Base-by-base conservation (phyloP, 2,797 vertebrate species). In the Acrossocheilus wenchowensis region DNA sequence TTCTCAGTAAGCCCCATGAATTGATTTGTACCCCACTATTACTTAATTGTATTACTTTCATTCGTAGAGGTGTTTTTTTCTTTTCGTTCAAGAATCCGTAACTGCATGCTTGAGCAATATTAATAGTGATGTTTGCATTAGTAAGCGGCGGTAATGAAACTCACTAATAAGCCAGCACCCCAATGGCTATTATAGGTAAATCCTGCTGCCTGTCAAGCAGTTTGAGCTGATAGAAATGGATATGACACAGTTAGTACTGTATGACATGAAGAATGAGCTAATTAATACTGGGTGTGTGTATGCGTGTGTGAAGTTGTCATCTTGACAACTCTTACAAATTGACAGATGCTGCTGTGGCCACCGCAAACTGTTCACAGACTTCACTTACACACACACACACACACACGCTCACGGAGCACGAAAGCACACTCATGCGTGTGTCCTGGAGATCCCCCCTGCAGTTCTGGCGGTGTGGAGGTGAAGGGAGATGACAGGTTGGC, bases 381-480 rank as follows among this genome's bases (percentile, higher is more conserved):
- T 82, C 3, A 21, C 50, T 15, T 14, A 78, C 60, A 69, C 57
- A 43, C 9, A 41, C 57, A 41, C 57, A 54, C 75, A 57, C 77
- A 78, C 48, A 6, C 43, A 45, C 9, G 5, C 19, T n/a, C 19
- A 5, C 3, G 1, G 39, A 77, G 30, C n/a, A 50, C 7, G 14
- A 23, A 87, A 43, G 68, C 75, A 78, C 5, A 1, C 68, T 19
- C 1, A 4, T 19, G 7, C 36, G 34, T 26, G 50, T 5, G 1
- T 17, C 72, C 72, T 82, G 77, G 57, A 79, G 78, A 71, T 14
- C 36, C 64, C 57, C 78, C 77, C 72, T 30, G 83, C 17, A 73
- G 87, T 81, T 80, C 3, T 68, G 34, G 77, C 21, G 43, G 57
- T 85, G 77, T 85, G 75, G 83, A 89, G 84, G 89, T 87, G 84